These are phyloP conservation scores for Protobothrops flavoviridis DNA, from an alignment of 2,113 vertebrate genomes.

Conservation along the genomic window DNA sequence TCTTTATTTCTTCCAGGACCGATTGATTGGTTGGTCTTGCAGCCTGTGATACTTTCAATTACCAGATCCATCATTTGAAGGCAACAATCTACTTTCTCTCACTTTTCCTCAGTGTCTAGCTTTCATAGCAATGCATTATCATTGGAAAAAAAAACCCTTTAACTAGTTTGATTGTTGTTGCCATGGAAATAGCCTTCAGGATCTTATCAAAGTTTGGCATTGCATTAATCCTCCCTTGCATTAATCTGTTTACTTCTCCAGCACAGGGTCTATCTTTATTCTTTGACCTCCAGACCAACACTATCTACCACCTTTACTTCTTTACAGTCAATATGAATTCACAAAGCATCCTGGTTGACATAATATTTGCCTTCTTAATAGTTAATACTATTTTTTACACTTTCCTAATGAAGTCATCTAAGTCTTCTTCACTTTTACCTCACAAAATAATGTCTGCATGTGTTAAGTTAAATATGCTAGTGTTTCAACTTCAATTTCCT, in stretches of 20 bases:
- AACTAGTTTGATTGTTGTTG: not conserved
- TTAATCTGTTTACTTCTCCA: not conserved
- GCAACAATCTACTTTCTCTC: not conserved
- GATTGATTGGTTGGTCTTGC: not conserved
- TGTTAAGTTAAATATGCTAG: not conserved
- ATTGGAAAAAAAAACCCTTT: not conserved
- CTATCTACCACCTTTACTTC: not conserved
- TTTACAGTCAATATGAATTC: not conserved
- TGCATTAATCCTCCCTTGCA: not conserved
- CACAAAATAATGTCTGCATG: not conserved
- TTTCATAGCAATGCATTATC: not conserved
- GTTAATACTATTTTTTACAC: not conserved
- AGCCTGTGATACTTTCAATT: not conserved
- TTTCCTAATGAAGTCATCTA: not conserved
- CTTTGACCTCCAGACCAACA: not conserved
- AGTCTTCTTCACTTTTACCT: not conserved
- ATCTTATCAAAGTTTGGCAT: not conserved
- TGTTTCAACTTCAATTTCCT: not conserved
- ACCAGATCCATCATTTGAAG: not conserved
- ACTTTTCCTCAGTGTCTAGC: not conserved
- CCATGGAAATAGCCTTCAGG: not conserved
- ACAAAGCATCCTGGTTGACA: not conserved
- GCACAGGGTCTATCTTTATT: not conserved
- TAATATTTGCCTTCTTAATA: not conserved
- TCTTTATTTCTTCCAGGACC: not conserved